Percentiles rank a stretch among this genome's conserved stretches.
These are phyloP conservation scores for Crypturellus undulatus DNA, from an alignment of 2,113 vertebrate species.

Conservation along the genomic window DNA sequence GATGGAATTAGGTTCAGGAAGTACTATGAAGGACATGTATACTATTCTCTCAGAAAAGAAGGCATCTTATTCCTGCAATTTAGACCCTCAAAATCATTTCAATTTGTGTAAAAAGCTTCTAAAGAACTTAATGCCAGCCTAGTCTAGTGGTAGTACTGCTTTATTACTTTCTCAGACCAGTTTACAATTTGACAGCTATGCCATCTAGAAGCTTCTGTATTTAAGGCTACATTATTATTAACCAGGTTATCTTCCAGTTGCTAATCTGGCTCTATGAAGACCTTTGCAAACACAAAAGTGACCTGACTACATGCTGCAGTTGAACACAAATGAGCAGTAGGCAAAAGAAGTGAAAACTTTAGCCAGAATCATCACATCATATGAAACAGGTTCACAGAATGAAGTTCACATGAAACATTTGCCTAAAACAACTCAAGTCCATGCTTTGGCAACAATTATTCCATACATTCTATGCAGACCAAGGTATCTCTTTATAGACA, in stretches of 20 bases:
- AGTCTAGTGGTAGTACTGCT: neutral
- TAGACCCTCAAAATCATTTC: fast-evolving
- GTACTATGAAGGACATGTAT: neutral
- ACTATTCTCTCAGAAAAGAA: neutral
- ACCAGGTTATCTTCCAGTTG: neutral
- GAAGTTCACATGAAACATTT: neutral
- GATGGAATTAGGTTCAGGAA: neutral
- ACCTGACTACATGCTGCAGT: neutral
- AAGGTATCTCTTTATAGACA: fast-evolving
- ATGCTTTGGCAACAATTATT: neutral
- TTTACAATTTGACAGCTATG: neutral
- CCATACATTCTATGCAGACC: neutral
- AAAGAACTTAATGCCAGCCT: neutral
- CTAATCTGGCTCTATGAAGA: neutral
- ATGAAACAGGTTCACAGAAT: neutral
- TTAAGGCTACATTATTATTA: neutral
- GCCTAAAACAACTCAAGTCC: neutral
- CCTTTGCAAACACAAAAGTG: neutral
- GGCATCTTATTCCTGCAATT: neutral
- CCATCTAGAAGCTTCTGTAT: neutral
- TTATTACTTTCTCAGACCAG: neutral
- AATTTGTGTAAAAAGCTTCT: neutral
- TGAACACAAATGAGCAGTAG: neutral
- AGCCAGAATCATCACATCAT: neutral
- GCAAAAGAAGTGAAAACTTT: neutral